These are phyloP conservation scores for Drosophila imparisetae DNA, from an alignment of 2,888 invertebrate genomes.

Conservation along the genomic window DNA sequence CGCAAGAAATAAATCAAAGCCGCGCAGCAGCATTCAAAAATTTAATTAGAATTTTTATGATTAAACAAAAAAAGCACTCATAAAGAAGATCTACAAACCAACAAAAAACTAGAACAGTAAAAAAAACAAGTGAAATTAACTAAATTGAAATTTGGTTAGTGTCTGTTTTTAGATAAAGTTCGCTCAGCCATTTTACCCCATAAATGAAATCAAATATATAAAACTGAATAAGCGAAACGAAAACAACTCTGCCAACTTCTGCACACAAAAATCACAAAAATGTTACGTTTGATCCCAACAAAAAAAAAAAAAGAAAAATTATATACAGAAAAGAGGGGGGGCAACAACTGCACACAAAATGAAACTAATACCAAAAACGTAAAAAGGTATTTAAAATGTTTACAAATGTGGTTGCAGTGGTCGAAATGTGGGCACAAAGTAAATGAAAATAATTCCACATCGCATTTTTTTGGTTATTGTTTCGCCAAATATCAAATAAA, in stretches of 20 bases:
- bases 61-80: constrained; percentile 53
- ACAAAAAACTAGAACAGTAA: neutral
- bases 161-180: constrained; percentile 15
- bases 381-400: constrained; percentile 79
- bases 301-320: constrained; percentile 13
- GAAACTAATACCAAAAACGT: constrained; percentile 71
- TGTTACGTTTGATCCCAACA: constrained; percentile 11
- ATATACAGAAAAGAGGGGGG: constrained; percentile 12
- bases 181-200: constrained; percentile 12
- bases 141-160: constrained; percentile 62
- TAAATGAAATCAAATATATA: constrained; percentile 53
- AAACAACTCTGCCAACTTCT: constrained; percentile 37
- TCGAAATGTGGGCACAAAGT: constrained; percentile 65
- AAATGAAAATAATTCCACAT: constrained; percentile 63
- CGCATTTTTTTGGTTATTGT: constrained; percentile 24
- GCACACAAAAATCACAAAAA: constrained; percentile 43
- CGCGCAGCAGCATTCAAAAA: constrained; percentile 18
- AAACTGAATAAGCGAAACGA: constrained; percentile 46
- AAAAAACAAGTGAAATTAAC: constrained; percentile 38
- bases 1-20: constrained; percentile 26
- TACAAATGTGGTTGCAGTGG: constrained; percentile 73
- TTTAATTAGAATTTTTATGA: constrained; percentile 71
- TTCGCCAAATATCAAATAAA: constrained; percentile 17
- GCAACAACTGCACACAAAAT: constrained; percentile 51
- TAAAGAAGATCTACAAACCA: neutral